A percentile compares a stretch with the other conserved stretches of the same genome.
These are phyloP conservation scores for Botia almorhae DNA, from an alignment of 2,797 vertebrate species.

Conservation along the genomic window DNA sequence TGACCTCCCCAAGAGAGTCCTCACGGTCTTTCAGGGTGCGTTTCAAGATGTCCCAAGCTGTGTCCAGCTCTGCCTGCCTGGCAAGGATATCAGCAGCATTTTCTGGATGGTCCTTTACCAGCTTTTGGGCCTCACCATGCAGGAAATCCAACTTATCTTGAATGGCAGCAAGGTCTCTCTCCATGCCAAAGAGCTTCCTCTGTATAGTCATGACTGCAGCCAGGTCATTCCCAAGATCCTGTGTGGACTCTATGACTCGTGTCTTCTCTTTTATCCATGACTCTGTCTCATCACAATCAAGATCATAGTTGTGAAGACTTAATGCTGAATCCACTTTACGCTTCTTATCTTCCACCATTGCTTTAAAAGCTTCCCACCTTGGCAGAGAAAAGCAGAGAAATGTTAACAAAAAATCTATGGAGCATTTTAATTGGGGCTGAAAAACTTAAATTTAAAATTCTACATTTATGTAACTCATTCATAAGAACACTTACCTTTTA, in stretches of 20 bases:
- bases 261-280: slow-evolving; percentile 93
- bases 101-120: slow-evolving; percentile 85
- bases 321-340: slow-evolving; percentile 85
- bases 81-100: slow-evolving; percentile 78
- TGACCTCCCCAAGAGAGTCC: slow-evolving; percentile 90
- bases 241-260: slow-evolving; percentile 87
- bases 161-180: slow-evolving; percentile 88
- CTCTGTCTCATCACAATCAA: slow-evolving; percentile 92
- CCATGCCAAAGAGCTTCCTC: slow-evolving; percentile 93
- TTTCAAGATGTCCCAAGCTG: slow-evolving; percentile 85
- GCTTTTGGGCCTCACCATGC: slow-evolving; percentile 78
- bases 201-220: slow-evolving; percentile 92
- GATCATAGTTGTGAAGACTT: slow-evolving; percentile 88
- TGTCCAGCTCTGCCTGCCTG: slow-evolving; percentile 70
- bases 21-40: slow-evolving; percentile 83
- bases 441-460: background rate
- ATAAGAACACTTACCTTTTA: slow-evolving; percentile 76
- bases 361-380: slow-evolving; percentile 92
- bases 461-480: no score
- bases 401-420: background rate
- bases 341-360: slow-evolving; percentile 84
- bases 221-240: slow-evolving; percentile 89
- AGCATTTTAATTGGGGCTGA: background rate
- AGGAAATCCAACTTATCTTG: slow-evolving; percentile 81
- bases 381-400: slow-evolving; percentile 15